These are phyloP conservation scores for Takifugu bimaculatus DNA, from an alignment of 2,113 vertebrate genomes.

Conservation along the genomic window DNA sequence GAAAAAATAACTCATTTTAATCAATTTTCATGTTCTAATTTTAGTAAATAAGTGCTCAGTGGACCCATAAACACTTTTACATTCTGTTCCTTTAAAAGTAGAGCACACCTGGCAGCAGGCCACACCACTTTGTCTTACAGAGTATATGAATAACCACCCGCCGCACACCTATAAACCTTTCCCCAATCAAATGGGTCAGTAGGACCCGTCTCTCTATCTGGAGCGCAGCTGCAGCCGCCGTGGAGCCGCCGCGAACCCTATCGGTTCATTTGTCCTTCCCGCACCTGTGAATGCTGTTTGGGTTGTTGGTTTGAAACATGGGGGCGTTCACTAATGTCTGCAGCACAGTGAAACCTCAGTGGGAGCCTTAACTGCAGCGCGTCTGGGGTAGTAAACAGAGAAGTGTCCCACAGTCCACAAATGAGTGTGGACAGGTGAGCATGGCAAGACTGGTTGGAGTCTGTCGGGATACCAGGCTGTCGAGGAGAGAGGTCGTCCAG, in stretches of 20 bases:
- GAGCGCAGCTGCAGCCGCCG: constrained; percentile 9
- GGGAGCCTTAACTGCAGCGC: no score
- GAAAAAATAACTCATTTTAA: no score
- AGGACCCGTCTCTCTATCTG: neutral
- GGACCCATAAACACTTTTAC: neutral
- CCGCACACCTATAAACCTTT: constrained; percentile 1
- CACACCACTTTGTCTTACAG: constrained; percentile 17
- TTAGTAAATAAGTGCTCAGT: neutral
- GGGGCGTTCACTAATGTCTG: neutral
- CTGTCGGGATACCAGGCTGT: constrained; percentile 2
- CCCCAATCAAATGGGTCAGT: constrained; percentile 3
- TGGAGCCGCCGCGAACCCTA: neutral
- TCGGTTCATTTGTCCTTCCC: neutral
- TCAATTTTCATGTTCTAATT: neutral
- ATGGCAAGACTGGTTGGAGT: constrained; percentile 13
- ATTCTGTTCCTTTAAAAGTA: neutral
- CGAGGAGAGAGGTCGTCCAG: neutral
- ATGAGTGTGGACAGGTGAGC: neutral
- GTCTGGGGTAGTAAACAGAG: no score
- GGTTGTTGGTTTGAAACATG: neutral
- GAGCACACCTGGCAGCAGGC: neutral
- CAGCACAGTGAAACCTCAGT: neutral
- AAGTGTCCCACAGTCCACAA: neutral
- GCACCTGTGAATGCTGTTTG: no score
- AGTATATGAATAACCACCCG: constrained; percentile 9